Conservation (phyloP, 2,113 vertebrate species). For the Smithornis capensis region DNA sequence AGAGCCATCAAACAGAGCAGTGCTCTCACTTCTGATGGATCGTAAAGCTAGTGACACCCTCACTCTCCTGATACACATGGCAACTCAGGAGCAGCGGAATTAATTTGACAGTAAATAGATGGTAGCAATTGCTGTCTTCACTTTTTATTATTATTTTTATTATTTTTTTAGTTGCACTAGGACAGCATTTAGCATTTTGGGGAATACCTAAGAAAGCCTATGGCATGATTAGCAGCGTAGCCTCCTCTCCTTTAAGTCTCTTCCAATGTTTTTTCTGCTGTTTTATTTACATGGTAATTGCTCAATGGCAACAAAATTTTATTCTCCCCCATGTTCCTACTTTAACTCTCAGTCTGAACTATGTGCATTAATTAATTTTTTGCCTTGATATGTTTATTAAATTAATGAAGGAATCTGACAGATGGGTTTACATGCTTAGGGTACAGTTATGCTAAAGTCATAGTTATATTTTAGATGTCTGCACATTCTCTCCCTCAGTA, state of each 20-base stretch:
- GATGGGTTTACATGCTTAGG: constrained; percentile 73
- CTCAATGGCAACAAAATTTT: constrained; percentile 72
- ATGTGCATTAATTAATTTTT: constrained; percentile 82
- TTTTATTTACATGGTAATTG: constrained; percentile 87
- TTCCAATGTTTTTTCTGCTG: constrained; percentile 65
- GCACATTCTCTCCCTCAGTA: constrained; percentile 49
- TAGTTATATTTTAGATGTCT: constrained; percentile 56
- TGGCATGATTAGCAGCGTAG: constrained; percentile 76
- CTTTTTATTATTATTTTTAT: constrained; percentile 29
- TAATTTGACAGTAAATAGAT: constrained; percentile 90
- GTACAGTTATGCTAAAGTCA: constrained; percentile 62
- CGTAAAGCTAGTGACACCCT: constrained; percentile 71
- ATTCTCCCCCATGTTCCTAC: constrained; percentile 49
- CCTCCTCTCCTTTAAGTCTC: not conserved
- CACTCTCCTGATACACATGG: constrained; percentile 72
- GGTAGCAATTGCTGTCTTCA: constrained; percentile 74
- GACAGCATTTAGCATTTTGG: constrained; percentile 80
- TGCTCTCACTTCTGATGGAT: constrained; percentile 69
- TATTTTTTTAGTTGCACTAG: constrained; percentile 84
- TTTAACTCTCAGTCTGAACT: constrained; percentile 41
- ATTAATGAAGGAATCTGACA: constrained; percentile 82
- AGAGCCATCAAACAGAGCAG: constrained; percentile 74
- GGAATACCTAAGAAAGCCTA: constrained; percentile 76
- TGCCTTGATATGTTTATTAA: constrained; percentile 88
- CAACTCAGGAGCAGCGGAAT: constrained; percentile 77